phyloP scores from a whole-genome alignment of 2,113 vertebrate species.

The Oncorhynchus masou region DNA sequence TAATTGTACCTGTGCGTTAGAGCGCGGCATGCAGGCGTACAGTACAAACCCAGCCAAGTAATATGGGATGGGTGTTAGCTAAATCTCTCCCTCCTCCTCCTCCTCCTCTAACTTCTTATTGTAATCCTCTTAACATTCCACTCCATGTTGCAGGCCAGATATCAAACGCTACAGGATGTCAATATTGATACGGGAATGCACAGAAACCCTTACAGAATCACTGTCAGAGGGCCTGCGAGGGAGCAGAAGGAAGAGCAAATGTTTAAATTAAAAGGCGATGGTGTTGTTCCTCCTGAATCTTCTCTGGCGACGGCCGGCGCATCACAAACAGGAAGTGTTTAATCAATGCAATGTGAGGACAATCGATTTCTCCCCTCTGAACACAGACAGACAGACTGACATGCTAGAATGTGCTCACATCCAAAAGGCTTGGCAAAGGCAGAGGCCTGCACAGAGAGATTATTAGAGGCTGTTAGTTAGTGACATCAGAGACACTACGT shows the following conservation, averaged over 20 bases:
- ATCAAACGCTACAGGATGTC: constrained; percentile 31
- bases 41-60: constrained; percentile 16
- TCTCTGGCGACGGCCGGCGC: not conserved
- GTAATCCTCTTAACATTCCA: constrained; percentile 22
- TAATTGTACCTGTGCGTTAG: constrained; percentile 23
- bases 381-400: not conserved
- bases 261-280: constrained; percentile 22
- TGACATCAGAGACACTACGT: not conserved
- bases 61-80: constrained; percentile 9
- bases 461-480: not conserved
- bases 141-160: constrained; percentile 1
- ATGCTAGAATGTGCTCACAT: not conserved
- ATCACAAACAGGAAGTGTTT: constrained; percentile 22
- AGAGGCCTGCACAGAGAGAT: not conserved
- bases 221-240: constrained; percentile 3
- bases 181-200: constrained; percentile 39
- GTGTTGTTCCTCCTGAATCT: constrained; percentile 3
- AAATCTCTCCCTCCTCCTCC: constrained; percentile 7
- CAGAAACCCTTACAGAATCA: constrained; percentile 12
- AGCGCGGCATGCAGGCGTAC: not conserved
- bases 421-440: not conserved
- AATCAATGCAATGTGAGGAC: constrained; percentile 32
- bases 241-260: constrained; percentile 10
- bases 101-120: constrained; percentile 22
- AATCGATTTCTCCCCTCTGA: constrained; percentile 9